A percentile compares a stretch with the other conserved stretches of the same genome.
Evolutionary conservation across 2,888 invertebrate genomes (phyloP).

Genomic region (Parnassius apollo): DNA sequence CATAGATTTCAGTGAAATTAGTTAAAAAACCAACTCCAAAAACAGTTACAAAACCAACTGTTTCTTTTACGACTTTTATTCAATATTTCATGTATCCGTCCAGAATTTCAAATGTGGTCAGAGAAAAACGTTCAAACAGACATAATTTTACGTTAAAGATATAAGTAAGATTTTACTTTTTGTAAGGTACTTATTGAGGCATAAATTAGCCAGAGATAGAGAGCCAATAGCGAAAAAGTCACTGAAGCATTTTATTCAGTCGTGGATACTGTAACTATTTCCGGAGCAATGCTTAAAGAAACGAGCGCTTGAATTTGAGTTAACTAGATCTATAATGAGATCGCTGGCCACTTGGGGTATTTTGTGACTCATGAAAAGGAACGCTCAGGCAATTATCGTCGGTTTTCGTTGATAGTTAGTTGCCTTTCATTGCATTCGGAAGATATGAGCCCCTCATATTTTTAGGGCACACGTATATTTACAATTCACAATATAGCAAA

Average conservation of each 20-base stretch:
- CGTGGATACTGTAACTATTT: conserved; percentile 25
- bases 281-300: conserved; percentile 24
- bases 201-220: neutral
- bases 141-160: no score
- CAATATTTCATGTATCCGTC: no score
- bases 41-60: no score
- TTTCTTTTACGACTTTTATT: no score
- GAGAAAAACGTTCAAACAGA: no score
- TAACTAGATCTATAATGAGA: conserved; percentile 29
- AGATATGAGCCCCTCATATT: conserved; percentile 8
- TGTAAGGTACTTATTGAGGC: no score
- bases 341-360: conserved; percentile 27
- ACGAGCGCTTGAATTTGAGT: conserved; percentile 27
- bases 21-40: no score
- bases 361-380: conserved; percentile 28
- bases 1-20: no score
- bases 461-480: no score
- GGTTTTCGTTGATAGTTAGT: conserved; percentile 21
- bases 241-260: conserved; percentile 10
- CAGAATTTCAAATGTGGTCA: no score
- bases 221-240: conserved; percentile 1
- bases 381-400: conserved; percentile 27
- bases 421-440: conserved; percentile 16
- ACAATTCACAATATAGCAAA: no score
- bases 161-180: no score